Conservation (phyloP, 2,113 vertebrate species). For the Edolisoma coerulescens region DNA sequence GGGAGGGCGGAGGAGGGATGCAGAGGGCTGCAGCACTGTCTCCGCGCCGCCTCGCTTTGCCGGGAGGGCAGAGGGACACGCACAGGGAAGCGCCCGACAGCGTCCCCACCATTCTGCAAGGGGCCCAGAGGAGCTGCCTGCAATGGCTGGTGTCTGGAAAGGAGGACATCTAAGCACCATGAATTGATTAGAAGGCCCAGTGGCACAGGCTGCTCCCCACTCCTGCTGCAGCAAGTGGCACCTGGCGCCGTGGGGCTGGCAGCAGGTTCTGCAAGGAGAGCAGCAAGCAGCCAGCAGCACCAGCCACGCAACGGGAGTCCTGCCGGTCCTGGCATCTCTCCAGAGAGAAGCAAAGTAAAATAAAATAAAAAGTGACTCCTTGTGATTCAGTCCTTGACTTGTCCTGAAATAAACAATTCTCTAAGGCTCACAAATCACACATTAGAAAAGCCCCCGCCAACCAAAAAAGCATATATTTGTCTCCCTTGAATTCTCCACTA, state of each 20-base stretch:
- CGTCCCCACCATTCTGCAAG: fast-evolving
- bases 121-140: background rate
- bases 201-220: background rate
- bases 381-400: background rate
- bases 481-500: background rate
- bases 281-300: background rate
- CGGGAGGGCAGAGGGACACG: background rate
- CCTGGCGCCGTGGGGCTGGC: background rate
- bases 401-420: background rate
- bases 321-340: background rate
- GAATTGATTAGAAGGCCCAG: background rate
- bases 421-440: background rate
- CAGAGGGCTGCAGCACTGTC: fast-evolving
- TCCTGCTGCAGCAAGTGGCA: fast-evolving
- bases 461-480: background rate
- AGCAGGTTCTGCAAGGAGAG: background rate
- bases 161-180: background rate
- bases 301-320: background rate
- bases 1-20: background rate
- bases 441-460: fast-evolving
- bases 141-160: background rate
- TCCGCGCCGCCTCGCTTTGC: no score
- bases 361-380: background rate
- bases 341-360: background rate
- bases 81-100: fast-evolving